Evolutionary conservation across 2,888 invertebrate genomes (phyloP).

Genomic region (Drosophila recens): DNA sequence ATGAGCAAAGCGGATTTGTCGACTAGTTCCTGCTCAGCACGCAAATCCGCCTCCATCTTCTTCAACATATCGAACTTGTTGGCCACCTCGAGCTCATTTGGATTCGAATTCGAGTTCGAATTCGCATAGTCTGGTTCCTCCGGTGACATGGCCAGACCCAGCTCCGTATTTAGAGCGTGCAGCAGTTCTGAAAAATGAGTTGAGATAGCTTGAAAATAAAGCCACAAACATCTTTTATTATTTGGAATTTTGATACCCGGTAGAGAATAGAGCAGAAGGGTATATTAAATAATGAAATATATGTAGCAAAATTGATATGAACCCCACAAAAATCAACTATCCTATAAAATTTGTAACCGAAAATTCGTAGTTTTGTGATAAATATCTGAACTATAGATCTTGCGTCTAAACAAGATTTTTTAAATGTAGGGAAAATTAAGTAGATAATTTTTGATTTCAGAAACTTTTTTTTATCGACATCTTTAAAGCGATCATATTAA

Average conservation of each 20-base stretch:
- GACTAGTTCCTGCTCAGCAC: constrained; percentile 84
- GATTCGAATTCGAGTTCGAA: constrained; percentile 64
- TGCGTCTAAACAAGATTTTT: too few relatives aligned
- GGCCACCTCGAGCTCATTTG: constrained; percentile 80
- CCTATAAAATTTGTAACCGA: too few relatives aligned
- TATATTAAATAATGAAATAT: not conserved
- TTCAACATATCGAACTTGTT: constrained; percentile 82
- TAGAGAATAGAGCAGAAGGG: not conserved
- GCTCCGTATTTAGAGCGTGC: constrained; percentile 79
- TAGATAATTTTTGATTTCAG: too few relatives aligned
- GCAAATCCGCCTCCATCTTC: constrained; percentile 83
- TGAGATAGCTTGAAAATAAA: not conserved
- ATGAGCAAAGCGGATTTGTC: constrained; percentile 84
- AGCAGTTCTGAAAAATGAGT: constrained; percentile 70
- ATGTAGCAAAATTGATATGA: not conserved
- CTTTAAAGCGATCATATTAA: too few relatives aligned
- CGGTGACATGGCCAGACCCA: constrained; percentile 55
- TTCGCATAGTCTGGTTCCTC: constrained; percentile 77
- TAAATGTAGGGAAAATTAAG: too few relatives aligned
- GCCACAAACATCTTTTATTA: constrained; percentile 35
- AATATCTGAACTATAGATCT: too few relatives aligned
- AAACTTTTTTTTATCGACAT: too few relatives aligned
- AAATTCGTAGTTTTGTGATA: too few relatives aligned
- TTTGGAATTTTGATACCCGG: constrained; percentile 34
- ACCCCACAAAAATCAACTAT: too few relatives aligned